phyloP scores from a whole-genome alignment of 2,797 vertebrate genomes.

The Anguilla obscura region DNA sequence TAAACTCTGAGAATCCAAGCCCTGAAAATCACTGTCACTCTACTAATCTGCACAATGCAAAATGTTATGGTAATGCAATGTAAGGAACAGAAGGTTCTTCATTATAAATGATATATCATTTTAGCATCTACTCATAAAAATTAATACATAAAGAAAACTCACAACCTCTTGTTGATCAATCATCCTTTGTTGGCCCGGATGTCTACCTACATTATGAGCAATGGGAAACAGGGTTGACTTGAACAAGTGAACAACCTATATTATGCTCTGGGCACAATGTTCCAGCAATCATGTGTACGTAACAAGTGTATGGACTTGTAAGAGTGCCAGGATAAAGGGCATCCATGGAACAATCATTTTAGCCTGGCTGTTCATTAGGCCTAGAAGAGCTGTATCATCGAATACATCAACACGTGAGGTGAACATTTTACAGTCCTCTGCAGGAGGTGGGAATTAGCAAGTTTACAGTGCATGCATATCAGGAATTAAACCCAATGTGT shows the following conservation, averaged over 20 bases:
- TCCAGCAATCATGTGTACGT: neutral
- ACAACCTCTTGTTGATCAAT: neutral
- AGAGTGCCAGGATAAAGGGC: neutral
- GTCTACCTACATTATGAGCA: neutral
- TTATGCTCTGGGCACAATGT: neutral
- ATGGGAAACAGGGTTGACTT: neutral
- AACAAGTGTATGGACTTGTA: neutral
- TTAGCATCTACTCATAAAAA: constrained; percentile 27
- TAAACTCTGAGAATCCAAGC: neutral
- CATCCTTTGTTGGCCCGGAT: neutral
- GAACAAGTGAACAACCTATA: neutral
- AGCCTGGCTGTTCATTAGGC: neutral
- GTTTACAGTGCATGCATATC: neutral
- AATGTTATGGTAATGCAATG: neutral
- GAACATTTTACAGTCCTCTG: neutral
- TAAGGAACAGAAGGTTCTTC: neutral
- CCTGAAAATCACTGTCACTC: neutral
- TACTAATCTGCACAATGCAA: neutral
- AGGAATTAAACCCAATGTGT: neutral
- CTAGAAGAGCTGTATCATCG: neutral
- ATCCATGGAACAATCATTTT: neutral
- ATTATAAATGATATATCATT: constrained; percentile 19
- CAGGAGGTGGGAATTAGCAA: neutral
- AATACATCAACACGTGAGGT: neutral
- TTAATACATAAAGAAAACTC: constrained; percentile 22